These are phyloP conservation scores for Picathartes gymnocephalus DNA, from an alignment of 2,113 vertebrate species.

Conservation along the genomic window DNA sequence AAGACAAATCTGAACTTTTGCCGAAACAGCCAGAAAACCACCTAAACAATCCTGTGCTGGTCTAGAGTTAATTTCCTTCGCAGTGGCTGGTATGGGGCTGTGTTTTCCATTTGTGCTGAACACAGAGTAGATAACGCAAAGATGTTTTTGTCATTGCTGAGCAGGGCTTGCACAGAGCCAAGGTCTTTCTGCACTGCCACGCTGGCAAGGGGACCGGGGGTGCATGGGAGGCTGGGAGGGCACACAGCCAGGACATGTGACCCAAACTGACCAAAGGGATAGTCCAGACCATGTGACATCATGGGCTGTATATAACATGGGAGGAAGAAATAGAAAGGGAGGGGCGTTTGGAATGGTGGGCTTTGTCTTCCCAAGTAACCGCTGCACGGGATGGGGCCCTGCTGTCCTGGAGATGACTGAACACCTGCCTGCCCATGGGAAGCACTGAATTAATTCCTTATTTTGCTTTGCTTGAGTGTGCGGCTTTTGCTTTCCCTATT, in stretches of 20 bases:
- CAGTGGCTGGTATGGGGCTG: not conserved
- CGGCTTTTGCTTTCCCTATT: not conserved
- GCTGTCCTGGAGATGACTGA: not conserved
- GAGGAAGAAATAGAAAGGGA: not conserved
- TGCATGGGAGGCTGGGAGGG: not conserved
- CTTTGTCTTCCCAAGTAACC: not conserved
- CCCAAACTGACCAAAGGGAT: not conserved
- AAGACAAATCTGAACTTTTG: not conserved
- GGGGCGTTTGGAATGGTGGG: not conserved
- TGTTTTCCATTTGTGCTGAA: not conserved
- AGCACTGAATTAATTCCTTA: not conserved
- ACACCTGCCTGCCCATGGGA: not conserved
- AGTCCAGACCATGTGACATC: not conserved
- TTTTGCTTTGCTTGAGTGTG: not conserved
- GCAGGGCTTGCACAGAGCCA: not conserved
- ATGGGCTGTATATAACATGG: fast-evolving
- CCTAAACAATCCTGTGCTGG: not conserved
- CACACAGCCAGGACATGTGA: not conserved
- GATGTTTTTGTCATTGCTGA: not conserved
- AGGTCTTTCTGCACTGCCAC: not conserved
- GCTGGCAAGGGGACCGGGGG: not conserved
- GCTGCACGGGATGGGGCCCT: not conserved
- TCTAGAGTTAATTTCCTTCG: not conserved
- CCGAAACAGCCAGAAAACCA: not conserved
- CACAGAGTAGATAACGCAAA: not conserved